Percentiles rank a stretch among this genome's conserved stretches.
These are phyloP conservation scores for Steatornis caripensis DNA, from an alignment of 2,113 vertebrate genomes.

Conservation along the genomic window DNA sequence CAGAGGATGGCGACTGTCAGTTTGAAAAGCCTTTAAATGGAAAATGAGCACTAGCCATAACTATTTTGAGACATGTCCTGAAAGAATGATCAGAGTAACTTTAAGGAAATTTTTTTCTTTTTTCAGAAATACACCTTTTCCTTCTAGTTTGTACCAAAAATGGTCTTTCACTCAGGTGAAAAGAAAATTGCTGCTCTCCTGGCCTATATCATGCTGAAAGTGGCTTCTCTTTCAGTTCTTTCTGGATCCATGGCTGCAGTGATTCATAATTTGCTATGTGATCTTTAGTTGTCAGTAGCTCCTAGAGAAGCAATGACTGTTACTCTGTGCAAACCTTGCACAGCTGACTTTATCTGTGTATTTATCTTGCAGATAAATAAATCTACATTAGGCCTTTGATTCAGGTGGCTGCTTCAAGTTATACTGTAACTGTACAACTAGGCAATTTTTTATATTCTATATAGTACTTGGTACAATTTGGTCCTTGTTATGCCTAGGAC, in stretches of 20 bases:
- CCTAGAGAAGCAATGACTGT: neutral
- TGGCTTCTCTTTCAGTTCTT: neutral
- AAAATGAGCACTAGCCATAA: too few species aligned
- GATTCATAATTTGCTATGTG: neutral
- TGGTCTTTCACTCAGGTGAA: neutral
- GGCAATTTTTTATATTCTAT: neutral
- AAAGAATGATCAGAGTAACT: too few species aligned
- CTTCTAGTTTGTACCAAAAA: neutral
- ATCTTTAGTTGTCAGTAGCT: neutral
- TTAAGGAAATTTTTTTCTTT: too few species aligned
- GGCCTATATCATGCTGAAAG: neutral
- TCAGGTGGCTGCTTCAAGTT: neutral
- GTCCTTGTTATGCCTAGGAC: neutral
- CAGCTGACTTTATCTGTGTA: neutral
- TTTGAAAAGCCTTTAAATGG: too few species aligned
- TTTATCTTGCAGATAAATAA: neutral
- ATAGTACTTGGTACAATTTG: neutral
- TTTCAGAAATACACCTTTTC: too few species aligned
- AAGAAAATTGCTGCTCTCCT: neutral
- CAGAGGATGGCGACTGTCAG: too few species aligned
- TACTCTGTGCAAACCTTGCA: neutral
- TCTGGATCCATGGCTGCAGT: neutral
- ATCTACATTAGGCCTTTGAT: neutral
- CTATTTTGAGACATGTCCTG: too few species aligned
- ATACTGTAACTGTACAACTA: neutral